Conservation (phyloP, 1,140 invertebrate species). For the Drosophila bifasciata region DNA sequence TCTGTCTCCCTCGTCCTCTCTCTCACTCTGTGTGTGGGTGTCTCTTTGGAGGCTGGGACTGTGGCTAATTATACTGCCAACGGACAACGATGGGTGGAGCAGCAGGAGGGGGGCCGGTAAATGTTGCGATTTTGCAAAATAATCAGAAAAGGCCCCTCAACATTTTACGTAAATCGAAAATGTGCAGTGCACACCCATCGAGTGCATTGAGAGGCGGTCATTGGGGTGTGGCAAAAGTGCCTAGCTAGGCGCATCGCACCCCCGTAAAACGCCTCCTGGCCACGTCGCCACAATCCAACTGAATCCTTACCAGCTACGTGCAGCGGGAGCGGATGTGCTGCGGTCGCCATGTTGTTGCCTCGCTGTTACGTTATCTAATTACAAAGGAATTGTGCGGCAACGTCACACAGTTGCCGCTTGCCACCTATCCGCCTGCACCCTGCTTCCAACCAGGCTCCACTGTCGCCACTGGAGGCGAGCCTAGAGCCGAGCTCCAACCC, state of each 20-base stretch:
- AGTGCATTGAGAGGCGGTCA: neutral
- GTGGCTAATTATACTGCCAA: conserved; percentile 65
- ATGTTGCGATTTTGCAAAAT: conserved; percentile 77
- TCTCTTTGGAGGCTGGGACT: conserved; percentile 2
- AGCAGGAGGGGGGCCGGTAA: too few species aligned
- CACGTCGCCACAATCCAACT: neutral
- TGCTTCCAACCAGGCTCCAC: neutral
- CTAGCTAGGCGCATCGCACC: conserved; percentile 18
- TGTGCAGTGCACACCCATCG: neutral
- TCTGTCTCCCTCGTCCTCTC: too few species aligned
- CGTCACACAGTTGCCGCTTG: conserved; percentile 54
- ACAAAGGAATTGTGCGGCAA: conserved; percentile 77
- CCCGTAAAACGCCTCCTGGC: conserved; percentile 31
- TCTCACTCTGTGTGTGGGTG: too few species aligned
- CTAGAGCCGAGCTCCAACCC: neutral
- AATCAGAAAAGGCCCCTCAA: conserved; percentile 76
- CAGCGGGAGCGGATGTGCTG: conserved; percentile 55
- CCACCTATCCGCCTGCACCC: conserved; percentile 26
- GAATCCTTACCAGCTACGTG: neutral
- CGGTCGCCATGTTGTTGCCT: conserved; percentile 66
- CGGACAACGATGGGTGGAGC: too few species aligned
- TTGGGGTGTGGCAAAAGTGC: conserved; percentile 9
- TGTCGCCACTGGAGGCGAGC: neutral
- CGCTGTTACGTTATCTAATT: conserved; percentile 80
- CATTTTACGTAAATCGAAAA: conserved; percentile 65